Evolutionary conservation across 2,113 vertebrate species (phyloP).

Genomic region (Strix uralensis): DNA sequence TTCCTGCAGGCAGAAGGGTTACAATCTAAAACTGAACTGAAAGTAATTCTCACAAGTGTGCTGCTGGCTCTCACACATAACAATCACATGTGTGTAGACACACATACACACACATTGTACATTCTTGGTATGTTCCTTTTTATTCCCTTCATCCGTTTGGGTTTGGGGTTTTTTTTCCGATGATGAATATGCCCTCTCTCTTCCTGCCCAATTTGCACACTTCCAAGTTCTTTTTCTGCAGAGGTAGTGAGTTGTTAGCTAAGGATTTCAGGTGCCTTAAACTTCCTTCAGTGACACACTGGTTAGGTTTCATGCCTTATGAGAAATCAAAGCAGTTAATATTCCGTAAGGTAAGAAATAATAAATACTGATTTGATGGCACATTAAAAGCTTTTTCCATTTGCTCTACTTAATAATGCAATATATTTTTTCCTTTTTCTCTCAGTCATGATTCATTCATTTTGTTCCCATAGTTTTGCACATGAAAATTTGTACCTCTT

Average conservation of each 20-base stretch:
- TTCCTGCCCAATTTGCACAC: background rate
- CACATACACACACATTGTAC: background rate
- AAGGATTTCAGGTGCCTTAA: background rate
- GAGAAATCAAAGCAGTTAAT: background rate
- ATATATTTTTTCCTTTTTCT: background rate
- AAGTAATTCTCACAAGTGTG: background rate
- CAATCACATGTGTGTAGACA: accelerated
- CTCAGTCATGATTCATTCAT: background rate
- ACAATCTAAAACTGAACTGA: background rate
- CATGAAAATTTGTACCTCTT: background rate
- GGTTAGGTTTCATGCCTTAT: background rate
- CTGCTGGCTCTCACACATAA: background rate
- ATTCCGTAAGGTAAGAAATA: background rate
- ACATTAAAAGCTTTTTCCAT: background rate
- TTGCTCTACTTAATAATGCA: background rate
- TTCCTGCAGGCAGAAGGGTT: background rate
- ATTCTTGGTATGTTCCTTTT: background rate
- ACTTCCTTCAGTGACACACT: background rate
- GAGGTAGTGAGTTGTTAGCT: background rate
- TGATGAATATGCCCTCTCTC: background rate
- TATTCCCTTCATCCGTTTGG: background rate
- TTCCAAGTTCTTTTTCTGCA: background rate
- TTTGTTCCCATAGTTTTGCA: background rate
- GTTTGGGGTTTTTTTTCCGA: background rate
- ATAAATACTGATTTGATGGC: background rate